Evolutionary conservation across 2,888 invertebrate species (phyloP).

Genomic region (Cartodere bifasciata): DNA sequence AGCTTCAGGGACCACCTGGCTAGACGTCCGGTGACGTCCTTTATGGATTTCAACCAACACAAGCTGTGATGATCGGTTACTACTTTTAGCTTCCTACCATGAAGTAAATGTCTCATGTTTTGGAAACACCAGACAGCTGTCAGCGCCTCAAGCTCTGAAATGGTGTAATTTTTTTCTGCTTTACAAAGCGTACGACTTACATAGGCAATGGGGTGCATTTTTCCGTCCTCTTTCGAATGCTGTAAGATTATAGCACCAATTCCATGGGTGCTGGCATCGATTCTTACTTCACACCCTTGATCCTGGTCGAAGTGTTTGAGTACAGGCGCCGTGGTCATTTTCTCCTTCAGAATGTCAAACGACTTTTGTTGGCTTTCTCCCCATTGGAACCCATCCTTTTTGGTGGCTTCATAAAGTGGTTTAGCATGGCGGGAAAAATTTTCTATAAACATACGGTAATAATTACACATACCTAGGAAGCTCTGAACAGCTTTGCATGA

Average conservation of each 20-base stretch:
- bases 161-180: slow-evolving; percentile 15
- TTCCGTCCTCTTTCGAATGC: slow-evolving; percentile 9
- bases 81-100: slow-evolving; percentile 13
- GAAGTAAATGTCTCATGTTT: slow-evolving; percentile 14
- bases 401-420: slow-evolving; percentile 13
- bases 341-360: slow-evolving; percentile 13
- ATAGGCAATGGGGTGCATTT: slow-evolving; percentile 16
- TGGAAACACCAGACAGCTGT: slow-evolving; percentile 12
- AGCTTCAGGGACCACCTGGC: no score
- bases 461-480: slow-evolving; percentile 8
- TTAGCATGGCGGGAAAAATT: slow-evolving; percentile 13
- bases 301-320: slow-evolving; percentile 12
- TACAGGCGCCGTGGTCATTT: slow-evolving; percentile 12
- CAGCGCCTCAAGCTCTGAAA: slow-evolving; percentile 14
- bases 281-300: slow-evolving; percentile 13
- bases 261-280: slow-evolving; percentile 13
- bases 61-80: slow-evolving; percentile 11
- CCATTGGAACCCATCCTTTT: slow-evolving; percentile 12
- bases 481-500: slow-evolving; percentile 6
- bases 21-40: no score
- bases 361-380: slow-evolving; percentile 1
- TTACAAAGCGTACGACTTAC: slow-evolving; percentile 15
- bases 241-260: slow-evolving; percentile 15
- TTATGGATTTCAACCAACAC: no score
- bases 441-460: slow-evolving; percentile 10